A percentile compares a stretch with the other conserved stretches of the same genome.
Evolutionary conservation across 2,113 vertebrate genomes (phyloP).

Genomic region (Chiloscyllium plagiosum): DNA sequence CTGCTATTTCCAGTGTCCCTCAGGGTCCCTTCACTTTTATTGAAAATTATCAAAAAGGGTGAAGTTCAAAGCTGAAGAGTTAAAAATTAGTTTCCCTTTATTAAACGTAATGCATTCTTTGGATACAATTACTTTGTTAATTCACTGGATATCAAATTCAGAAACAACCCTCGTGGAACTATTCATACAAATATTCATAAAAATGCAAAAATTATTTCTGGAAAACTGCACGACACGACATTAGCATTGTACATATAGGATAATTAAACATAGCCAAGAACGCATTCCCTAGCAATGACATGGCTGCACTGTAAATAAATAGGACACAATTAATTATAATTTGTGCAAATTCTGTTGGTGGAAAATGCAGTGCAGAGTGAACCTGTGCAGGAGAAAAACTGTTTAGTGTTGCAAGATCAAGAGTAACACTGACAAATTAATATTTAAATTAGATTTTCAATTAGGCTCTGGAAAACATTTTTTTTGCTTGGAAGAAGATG

Average conservation of each 20-base stretch:
- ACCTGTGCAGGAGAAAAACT: neutral
- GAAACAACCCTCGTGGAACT: neutral
- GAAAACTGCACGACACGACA: neutral
- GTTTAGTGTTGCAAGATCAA: neutral
- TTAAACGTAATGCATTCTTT: neutral
- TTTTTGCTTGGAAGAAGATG: neutral
- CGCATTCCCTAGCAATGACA: neutral
- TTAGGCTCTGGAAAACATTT: neutral
- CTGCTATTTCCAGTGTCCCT: neutral
- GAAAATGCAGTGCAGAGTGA: neutral
- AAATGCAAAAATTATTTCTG: neutral
- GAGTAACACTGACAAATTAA: neutral
- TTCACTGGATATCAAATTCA: neutral
- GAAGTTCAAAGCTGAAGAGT: neutral
- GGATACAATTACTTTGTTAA: neutral
- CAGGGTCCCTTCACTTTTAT: neutral
- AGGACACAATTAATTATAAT: neutral
- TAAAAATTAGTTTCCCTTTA: neutral
- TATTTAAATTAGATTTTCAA: constrained; percentile 22
- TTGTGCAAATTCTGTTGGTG: neutral
- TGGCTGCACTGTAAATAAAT: neutral
- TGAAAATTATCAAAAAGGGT: neutral
- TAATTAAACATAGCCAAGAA: neutral
- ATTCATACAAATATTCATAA: too few relatives aligned
- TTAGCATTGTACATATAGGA: neutral